Evolutionary conservation across 2,888 invertebrate species (phyloP).

Genomic region (Gari tellinella): DNA sequence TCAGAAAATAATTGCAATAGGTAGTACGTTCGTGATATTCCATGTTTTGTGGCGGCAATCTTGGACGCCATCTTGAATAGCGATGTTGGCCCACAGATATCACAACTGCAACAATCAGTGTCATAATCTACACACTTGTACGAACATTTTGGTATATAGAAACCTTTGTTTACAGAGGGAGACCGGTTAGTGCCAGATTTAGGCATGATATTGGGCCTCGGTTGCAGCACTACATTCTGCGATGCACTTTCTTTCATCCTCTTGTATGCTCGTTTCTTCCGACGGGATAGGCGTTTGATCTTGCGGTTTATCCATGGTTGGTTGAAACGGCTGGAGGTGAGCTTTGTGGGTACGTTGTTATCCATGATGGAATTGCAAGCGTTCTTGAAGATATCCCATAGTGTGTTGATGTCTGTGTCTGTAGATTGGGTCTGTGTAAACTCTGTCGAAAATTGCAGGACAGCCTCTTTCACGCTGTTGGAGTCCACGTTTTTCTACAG

Average conservation of each 20-base stretch:
- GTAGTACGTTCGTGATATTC: no score
- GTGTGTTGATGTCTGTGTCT: conserved; percentile 18
- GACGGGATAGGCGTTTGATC: conserved; percentile 8
- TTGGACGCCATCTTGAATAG: no score
- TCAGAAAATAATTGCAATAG: no score
- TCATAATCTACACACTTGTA: no score
- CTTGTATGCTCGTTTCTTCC: conserved; percentile 5
- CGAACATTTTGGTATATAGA: no score
- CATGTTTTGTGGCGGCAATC: no score
- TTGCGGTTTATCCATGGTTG: conserved; percentile 27
- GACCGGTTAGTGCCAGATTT: no score
- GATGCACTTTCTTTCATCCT: background rate
- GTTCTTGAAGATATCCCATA: conserved; percentile 13
- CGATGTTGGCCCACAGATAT: no score
- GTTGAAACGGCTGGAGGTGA: conserved; percentile 18
- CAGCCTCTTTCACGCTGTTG: background rate
- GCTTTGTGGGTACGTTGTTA: conserved; percentile 13
- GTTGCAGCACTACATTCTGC: no score
- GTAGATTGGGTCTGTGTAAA: conserved; percentile 4
- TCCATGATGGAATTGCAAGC: conserved; percentile 4
- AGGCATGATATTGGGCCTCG: no score
- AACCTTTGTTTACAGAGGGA: no score
- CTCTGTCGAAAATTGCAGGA: background rate
- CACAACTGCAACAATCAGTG: no score
- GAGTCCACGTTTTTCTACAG: conserved; percentile 26